These are phyloP conservation scores for Neofelis nebulosa DNA, from an alignment of 2,113 vertebrate genomes.

Conservation along the genomic window DNA sequence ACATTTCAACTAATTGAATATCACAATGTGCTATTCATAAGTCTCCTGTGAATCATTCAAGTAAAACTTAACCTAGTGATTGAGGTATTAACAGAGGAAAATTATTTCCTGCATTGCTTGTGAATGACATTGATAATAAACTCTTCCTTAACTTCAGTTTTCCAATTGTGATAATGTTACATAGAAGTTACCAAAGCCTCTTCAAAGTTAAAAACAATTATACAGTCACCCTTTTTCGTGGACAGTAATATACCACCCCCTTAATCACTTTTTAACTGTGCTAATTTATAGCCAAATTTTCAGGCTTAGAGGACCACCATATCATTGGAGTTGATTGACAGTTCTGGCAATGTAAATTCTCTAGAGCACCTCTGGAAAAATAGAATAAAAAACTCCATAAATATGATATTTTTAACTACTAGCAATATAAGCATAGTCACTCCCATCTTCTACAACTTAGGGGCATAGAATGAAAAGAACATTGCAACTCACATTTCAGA, in stretches of 20 bases:
- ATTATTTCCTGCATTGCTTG: neutral
- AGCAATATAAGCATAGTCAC: neutral
- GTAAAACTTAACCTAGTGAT: neutral
- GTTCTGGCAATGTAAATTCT: neutral
- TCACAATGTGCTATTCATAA: slow-evolving; percentile 43
- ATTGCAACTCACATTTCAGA: neutral
- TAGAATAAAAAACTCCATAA: neutral
- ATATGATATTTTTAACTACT: neutral
- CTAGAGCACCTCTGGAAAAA: neutral
- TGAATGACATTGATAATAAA: neutral
- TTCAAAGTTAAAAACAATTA: neutral
- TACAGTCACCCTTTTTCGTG: neutral
- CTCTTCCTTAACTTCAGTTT: neutral
- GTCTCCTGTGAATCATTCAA: neutral
- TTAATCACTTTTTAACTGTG: neutral
- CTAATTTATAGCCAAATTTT: neutral
- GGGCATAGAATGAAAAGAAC: neutral
- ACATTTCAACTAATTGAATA: slow-evolving; percentile 20
- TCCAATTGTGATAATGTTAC: neutral
- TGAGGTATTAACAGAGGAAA: neutral
- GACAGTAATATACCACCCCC: neutral
- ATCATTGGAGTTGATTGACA: neutral
- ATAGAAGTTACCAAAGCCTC: neutral
- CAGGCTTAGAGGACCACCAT: neutral
- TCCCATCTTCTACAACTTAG: neutral